A percentile compares a stretch with the other conserved stretches of the same genome.
These are phyloP conservation scores for Mormyrus iriodes DNA, from an alignment of 2,113 vertebrate genomes.

Conservation along the genomic window DNA sequence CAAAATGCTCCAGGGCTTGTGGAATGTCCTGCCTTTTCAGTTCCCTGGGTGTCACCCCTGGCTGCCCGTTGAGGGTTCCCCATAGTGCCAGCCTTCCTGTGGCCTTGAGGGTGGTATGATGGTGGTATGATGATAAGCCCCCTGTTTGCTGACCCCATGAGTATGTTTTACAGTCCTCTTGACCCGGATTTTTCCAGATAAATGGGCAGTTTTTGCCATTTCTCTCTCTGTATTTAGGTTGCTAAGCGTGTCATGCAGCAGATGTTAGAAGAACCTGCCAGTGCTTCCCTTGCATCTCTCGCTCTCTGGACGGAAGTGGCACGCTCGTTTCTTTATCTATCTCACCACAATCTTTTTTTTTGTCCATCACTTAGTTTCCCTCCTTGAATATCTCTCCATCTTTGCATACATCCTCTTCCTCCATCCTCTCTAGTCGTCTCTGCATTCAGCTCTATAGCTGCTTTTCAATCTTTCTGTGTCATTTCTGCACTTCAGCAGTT, in stretches of 20 bases:
- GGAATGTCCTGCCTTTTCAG: background rate
- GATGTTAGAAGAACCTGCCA: background rate
- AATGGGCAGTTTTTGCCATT: background rate
- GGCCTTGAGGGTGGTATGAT: background rate
- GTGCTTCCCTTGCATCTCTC: background rate
- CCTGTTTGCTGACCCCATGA: background rate
- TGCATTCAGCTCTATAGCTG: background rate
- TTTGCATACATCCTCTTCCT: background rate
- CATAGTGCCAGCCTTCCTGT: background rate
- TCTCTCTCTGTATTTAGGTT: background rate
- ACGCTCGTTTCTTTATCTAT: background rate
- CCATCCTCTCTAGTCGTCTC: background rate
- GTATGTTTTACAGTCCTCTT: background rate
- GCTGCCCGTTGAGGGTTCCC: background rate
- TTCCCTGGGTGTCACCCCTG: background rate
- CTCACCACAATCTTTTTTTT: background rate
- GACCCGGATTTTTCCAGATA: background rate
- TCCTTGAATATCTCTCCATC: background rate
- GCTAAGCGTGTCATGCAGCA: background rate
- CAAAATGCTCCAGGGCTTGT: background rate
- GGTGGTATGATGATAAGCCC: background rate
- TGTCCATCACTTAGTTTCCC: background rate
- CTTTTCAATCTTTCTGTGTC: background rate
- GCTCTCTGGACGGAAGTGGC: background rate
- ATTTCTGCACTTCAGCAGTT: background rate